Evolutionary conservation across 1,140 invertebrate species (phyloP).

Genomic region (Heliothis virescens): DNA sequence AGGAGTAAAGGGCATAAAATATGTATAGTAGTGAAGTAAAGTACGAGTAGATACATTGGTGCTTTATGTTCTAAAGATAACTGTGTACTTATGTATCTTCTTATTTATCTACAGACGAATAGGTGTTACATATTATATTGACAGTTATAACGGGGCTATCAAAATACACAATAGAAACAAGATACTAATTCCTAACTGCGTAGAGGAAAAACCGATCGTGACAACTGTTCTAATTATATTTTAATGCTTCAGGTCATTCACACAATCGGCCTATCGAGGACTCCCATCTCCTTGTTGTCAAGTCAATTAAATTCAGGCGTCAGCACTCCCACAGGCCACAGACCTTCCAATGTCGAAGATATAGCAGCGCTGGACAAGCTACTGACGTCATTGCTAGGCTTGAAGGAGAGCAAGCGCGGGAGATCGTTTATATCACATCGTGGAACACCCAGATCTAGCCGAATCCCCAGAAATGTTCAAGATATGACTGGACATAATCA

Average conservation of each 20-base stretch:
- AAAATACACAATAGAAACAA: not conserved
- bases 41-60: too few relatives aligned
- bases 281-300: constrained; percentile 65
- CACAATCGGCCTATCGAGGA: constrained; percentile 71
- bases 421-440: constrained; percentile 75
- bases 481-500: constrained; percentile 49
- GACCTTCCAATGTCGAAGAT: constrained; percentile 69
- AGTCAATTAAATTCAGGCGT: constrained; percentile 67
- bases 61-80: too few relatives aligned
- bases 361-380: constrained; percentile 82
- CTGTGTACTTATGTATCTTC: too few relatives aligned
- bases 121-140: too few relatives aligned
- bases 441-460: constrained; percentile 72
- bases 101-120: too few relatives aligned
- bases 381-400: constrained; percentile 76
- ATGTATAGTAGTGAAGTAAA: too few relatives aligned
- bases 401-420: constrained; percentile 66
- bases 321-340: constrained; percentile 58
- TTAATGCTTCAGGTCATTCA: constrained; percentile 66
- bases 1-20: too few relatives aligned
- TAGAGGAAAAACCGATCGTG: constrained; percentile 10
- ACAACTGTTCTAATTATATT: not conserved
- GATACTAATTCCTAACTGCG: not conserved
- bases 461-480: constrained; percentile 60
- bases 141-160: too few relatives aligned